Evolutionary conservation across 2,113 vertebrate species (phyloP).

Genomic region (Petrocephalus microphthalmus): DNA sequence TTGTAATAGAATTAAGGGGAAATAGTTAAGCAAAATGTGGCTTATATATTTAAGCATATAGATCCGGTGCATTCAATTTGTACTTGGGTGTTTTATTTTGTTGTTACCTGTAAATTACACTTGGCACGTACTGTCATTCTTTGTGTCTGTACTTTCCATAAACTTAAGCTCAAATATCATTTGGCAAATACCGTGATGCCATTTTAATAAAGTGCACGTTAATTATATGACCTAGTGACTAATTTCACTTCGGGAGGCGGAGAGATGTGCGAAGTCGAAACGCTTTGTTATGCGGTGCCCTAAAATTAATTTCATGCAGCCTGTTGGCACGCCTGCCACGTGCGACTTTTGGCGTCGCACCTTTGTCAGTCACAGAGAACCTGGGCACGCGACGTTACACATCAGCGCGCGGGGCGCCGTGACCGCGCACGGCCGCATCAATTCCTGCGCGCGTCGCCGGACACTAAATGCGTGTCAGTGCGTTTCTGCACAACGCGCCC

Average conservation of each 20-base stretch:
- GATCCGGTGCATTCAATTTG: neutral
- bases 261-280: neutral
- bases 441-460: neutral
- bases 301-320: conserved; percentile 1
- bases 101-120: neutral
- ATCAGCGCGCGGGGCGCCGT: neutral
- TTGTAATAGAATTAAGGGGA: neutral
- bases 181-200: neutral
- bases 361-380: neutral
- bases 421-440: neutral
- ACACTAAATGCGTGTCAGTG: neutral
- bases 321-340: conserved; percentile 15
- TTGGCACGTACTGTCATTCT: neutral
- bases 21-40: neutral
- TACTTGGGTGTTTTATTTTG: neutral
- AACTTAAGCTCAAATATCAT: neutral
- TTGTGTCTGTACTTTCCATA: neutral
- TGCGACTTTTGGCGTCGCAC: neutral
- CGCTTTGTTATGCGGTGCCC: no score
- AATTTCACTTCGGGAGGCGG: neutral
- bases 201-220: neutral
- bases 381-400: neutral
- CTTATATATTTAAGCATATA: neutral
- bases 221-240: neutral
- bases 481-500: neutral